Percentiles rank a stretch among this genome's conserved stretches.
These are phyloP conservation scores for Phorcus lineatus DNA, from an alignment of 2,888 invertebrate species.

Conservation along the genomic window DNA sequence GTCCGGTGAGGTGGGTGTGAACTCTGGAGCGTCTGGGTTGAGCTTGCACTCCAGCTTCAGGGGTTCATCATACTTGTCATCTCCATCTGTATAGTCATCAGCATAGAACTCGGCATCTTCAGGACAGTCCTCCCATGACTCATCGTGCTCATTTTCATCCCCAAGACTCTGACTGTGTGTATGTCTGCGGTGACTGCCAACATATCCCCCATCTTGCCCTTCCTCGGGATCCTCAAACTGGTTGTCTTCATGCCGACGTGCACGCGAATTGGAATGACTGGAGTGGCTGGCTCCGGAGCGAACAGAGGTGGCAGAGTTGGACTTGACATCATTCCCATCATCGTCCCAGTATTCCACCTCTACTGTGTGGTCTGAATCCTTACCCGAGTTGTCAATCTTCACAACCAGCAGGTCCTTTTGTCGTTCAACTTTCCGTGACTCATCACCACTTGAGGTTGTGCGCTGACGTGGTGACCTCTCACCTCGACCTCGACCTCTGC, in stretches of 20 bases:
- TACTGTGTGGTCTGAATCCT: slow-evolving; percentile 51
- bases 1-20: slow-evolving; percentile 60
- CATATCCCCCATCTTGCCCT: slow-evolving; percentile 62
- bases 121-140: slow-evolving; percentile 31
- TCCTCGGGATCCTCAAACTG: slow-evolving; percentile 57
- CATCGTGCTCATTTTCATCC: slow-evolving; percentile 25
- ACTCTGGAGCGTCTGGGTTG: slow-evolving; percentile 66
- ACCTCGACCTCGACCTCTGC: slow-evolving; percentile 59
- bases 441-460: slow-evolving; percentile 65
- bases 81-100: slow-evolving; percentile 26
- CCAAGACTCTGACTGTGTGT: slow-evolving; percentile 2
- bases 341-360: slow-evolving; percentile 65
- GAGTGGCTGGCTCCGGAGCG: slow-evolving; percentile 6
- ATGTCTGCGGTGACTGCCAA: slow-evolving; percentile 23
- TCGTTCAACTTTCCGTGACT: slow-evolving; percentile 64
- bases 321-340: slow-evolving; percentile 35
- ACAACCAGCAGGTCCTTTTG: slow-evolving; percentile 67
- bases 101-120: slow-evolving; percentile 41
- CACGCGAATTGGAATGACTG: background rate
- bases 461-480: slow-evolving; percentile 57
- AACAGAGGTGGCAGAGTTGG: slow-evolving; percentile 1
- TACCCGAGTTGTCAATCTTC: slow-evolving; percentile 69
- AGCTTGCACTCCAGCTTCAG: slow-evolving; percentile 50
- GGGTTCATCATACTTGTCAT: slow-evolving; percentile 31
- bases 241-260: slow-evolving; percentile 33